Conservation (phyloP, 2,113 vertebrate species). For the Myocastor coypus region DNA sequence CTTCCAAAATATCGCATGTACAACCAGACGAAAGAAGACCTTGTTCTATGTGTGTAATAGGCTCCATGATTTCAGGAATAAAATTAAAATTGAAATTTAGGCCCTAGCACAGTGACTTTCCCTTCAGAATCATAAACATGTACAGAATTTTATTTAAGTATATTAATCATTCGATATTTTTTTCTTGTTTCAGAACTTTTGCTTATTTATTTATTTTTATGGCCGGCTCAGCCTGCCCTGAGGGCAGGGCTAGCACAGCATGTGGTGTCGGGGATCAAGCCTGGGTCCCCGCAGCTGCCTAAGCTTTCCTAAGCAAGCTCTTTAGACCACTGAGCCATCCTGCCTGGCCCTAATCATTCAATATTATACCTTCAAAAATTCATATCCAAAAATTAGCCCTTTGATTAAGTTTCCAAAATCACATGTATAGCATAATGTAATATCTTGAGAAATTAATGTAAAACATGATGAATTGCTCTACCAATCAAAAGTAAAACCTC, state of each 20-base stretch:
- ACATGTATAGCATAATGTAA: neutral
- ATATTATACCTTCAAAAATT: neutral
- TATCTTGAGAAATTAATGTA: neutral
- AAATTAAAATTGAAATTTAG: constrained; percentile 49
- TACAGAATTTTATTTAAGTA: neutral
- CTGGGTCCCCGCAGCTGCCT: no score
- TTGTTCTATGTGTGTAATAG: neutral
- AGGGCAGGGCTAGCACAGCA: no score
- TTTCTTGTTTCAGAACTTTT: no score
- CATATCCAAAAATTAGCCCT: neutral
- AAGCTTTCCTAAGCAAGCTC: no score
- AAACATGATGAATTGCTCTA: neutral
- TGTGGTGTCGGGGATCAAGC: no score
- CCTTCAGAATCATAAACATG: neutral
- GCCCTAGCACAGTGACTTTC: neutral
- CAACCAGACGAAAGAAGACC: neutral
- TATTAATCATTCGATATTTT: no score
- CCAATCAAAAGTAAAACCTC: neutral
- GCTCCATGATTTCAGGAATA: neutral
- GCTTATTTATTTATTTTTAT: no score
- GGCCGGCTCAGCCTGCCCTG: no score
- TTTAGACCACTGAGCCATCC: no score
- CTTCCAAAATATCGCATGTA: neutral
- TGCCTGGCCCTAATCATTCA: no score
- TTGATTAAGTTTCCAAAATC: constrained; percentile 21